These are phyloP conservation scores for Dinomys branickii DNA, from an alignment of 2,113 vertebrate genomes.

Conservation along the genomic window DNA sequence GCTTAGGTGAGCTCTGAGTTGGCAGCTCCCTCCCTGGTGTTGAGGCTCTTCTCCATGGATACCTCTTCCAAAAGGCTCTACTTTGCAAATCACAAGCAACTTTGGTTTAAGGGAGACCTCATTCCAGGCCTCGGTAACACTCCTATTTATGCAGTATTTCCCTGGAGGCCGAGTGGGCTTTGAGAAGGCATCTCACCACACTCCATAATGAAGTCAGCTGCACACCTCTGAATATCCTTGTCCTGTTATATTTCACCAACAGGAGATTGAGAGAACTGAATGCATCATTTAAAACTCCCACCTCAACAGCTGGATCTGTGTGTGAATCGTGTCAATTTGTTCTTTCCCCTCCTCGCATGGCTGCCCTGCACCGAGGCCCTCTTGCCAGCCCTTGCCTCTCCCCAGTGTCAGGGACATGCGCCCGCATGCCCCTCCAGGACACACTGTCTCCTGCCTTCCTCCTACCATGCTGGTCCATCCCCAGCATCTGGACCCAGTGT, in stretches of 20 bases:
- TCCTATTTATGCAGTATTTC: not conserved
- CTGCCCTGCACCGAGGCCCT: not conserved
- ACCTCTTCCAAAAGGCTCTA: not conserved
- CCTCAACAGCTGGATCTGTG: not conserved
- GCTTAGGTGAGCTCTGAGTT: not conserved
- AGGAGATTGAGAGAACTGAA: not conserved
- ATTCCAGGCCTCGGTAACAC: not conserved
- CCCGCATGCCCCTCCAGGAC: not conserved
- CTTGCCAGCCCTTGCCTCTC: fast-evolving
- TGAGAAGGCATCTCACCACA: not conserved
- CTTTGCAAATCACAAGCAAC: not conserved
- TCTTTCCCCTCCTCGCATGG: not conserved
- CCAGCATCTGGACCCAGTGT: not conserved
- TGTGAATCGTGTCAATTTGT: not conserved
- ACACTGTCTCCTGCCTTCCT: not conserved
- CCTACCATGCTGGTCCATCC: not conserved
- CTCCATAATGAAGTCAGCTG: not conserved
- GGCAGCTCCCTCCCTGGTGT: not conserved
- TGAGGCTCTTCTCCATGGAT: fast-evolving
- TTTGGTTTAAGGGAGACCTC: not conserved
- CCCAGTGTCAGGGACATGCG: no score
- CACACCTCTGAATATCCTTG: not conserved
- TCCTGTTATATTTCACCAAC: not conserved
- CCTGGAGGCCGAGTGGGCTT: not conserved
- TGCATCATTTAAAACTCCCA: not conserved